phyloP scores from a whole-genome alignment of 2,797 vertebrate genomes.

The Helicolenus hilgendorfi region DNA sequence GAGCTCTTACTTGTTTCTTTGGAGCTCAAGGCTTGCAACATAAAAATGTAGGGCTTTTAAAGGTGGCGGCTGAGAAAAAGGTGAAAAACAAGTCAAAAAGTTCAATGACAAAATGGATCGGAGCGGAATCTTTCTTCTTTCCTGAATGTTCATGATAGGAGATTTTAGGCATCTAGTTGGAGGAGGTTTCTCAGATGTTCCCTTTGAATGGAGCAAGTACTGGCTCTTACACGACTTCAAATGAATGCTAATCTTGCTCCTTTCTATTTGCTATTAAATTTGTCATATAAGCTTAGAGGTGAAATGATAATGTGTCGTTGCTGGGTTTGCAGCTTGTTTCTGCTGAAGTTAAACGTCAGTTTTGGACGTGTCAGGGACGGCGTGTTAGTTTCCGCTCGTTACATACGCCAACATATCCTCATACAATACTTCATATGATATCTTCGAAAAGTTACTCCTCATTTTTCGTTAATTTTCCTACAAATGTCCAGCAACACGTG shows the following conservation, averaged over 20 bases:
- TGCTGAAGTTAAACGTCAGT: not conserved
- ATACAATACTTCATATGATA: too few species aligned
- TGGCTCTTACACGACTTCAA: not conserved
- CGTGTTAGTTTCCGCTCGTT: not conserved
- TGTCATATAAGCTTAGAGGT: not conserved
- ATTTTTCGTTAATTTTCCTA: too few species aligned
- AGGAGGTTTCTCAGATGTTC: not conserved
- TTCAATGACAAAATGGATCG: conserved; percentile 4
- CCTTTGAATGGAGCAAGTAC: not conserved
- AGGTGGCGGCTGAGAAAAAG: not conserved
- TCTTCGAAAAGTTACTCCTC: too few species aligned
- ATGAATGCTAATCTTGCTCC: not conserved
- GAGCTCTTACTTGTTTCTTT: conserved; percentile 31
- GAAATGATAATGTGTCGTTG: not conserved
- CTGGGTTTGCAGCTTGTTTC: not conserved
- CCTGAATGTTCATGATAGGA: not conserved
- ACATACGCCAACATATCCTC: not conserved
- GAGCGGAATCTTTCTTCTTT: not conserved
- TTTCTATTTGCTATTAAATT: not conserved
- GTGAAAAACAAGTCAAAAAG: conserved; percentile 9
- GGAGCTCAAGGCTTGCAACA: not conserved
- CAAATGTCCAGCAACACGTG: too few species aligned
- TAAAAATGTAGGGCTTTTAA: conserved; percentile 18
- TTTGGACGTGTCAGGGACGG: not conserved
- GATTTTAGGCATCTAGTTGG: not conserved